These are phyloP conservation scores for Cuniculus paca DNA, from an alignment of 2,797 vertebrate species.

Conservation along the genomic window DNA sequence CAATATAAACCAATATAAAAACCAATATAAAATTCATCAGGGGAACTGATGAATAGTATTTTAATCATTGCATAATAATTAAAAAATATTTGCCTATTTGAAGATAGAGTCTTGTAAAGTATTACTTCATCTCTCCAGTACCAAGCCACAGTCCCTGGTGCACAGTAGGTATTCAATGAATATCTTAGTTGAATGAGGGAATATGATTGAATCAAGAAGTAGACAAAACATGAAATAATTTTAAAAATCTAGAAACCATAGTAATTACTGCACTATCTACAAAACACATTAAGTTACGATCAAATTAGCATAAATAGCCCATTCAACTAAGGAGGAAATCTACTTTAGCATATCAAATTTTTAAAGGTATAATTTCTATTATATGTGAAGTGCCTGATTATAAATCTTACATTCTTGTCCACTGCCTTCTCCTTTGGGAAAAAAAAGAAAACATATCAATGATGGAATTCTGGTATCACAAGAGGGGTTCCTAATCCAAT, in stretches of 20 bases:
- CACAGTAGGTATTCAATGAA: background rate
- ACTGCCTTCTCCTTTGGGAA: background rate
- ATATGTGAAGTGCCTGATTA: background rate
- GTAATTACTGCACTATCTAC: background rate
- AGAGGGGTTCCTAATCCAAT: background rate
- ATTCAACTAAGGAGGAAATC: background rate
- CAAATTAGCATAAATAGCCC: background rate
- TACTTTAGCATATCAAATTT: background rate
- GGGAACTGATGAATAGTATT: background rate
- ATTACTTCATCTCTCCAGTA: background rate
- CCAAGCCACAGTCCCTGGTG: background rate
- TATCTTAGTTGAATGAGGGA: background rate
- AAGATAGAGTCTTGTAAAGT: background rate
- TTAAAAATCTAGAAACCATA: background rate
- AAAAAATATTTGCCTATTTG: background rate
- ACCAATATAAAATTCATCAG: background rate
- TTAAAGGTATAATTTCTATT: constrained; percentile 7
- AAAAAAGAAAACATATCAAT: background rate
- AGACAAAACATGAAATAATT: background rate
- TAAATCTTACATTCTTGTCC: background rate
- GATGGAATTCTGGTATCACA: background rate
- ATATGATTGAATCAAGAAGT: background rate
- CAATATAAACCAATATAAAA: background rate
- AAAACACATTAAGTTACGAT: background rate
- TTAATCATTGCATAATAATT: background rate